Conservation (phyloP, 2,797 vertebrate genomes). For the Esox masquinongy region DNA sequence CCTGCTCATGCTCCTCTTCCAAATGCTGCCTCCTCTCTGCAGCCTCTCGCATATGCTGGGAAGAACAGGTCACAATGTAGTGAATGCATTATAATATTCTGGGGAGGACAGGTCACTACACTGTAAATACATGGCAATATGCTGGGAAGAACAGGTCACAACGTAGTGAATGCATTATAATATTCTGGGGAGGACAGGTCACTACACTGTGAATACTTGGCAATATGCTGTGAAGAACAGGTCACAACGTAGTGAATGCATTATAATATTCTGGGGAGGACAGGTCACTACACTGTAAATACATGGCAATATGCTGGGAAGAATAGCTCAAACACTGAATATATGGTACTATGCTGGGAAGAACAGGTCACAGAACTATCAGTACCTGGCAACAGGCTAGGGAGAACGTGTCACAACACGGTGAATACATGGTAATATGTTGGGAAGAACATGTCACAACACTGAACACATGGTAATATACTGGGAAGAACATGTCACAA, state of each 20-base stretch:
- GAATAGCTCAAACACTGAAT: not conserved
- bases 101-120: no score
- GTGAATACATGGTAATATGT: not conserved
- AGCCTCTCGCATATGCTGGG: conserved; percentile 87
- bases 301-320: no score
- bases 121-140: no score
- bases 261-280: no score
- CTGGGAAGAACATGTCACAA: not conserved
- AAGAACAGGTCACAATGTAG: not conserved
- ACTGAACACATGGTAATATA: not conserved
- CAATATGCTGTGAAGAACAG: not conserved
- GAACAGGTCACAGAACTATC: not conserved
- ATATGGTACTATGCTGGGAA: not conserved
- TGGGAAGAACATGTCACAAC: not conserved
- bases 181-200: no score
- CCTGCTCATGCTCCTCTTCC: conserved; percentile 92
- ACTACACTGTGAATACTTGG: no score
- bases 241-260: not conserved
- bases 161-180: not conserved
- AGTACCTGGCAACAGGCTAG: not conserved
- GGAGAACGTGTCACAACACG: not conserved
- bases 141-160: not conserved
- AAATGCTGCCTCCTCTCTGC: conserved; percentile 89
- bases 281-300: no score
- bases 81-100: not conserved